Percentiles rank a stretch among this genome's conserved stretches.
These are phyloP conservation scores for Agrilus mali DNA, from an alignment of 2,888 invertebrate genomes.

Conservation along the genomic window DNA sequence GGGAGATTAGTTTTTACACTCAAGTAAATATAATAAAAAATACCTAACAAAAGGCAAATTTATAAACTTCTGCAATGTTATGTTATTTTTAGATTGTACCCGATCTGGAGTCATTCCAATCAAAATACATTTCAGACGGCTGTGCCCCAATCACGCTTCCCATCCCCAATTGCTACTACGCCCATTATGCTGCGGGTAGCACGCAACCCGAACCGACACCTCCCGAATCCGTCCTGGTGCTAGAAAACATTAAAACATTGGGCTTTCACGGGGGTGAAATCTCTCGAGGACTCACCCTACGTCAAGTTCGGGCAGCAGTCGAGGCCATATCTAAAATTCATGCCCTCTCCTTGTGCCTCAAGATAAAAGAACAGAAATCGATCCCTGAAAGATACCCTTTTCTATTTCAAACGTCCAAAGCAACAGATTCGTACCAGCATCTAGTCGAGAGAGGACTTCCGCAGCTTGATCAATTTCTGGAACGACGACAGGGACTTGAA, in stretches of 20 bases:
- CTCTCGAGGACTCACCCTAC: constrained; percentile 50
- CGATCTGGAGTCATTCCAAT: constrained; percentile 50
- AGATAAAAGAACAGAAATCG: constrained; percentile 39
- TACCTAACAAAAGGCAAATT: not conserved
- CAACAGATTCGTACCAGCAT: constrained; percentile 68
- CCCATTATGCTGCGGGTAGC: constrained; percentile 43
- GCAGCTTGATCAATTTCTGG: constrained; percentile 59
- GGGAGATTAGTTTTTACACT: constrained; percentile 73
- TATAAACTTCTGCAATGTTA: not conserved
- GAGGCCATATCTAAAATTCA: constrained; percentile 61
- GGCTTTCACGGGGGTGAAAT: constrained; percentile 57
- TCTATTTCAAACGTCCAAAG: constrained; percentile 64
- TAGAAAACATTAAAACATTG: constrained; percentile 57
- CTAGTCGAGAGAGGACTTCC: constrained; percentile 66
- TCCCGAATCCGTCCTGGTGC: constrained; percentile 55
- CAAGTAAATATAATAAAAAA: constrained; percentile 40
- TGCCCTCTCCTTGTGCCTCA: constrained; percentile 54
- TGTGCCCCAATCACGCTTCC: constrained; percentile 42
- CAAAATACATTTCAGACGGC: constrained; percentile 30
- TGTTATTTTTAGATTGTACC: constrained; percentile 48
- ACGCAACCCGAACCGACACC: constrained; percentile 32
- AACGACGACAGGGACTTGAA: constrained; percentile 50
- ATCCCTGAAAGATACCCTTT: constrained; percentile 48
- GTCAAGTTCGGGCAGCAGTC: constrained; percentile 56
- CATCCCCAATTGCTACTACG: constrained; percentile 58